Base-by-base conservation (phyloP, 2,113 vertebrate genomes). In the Salvator merianae region DNA sequence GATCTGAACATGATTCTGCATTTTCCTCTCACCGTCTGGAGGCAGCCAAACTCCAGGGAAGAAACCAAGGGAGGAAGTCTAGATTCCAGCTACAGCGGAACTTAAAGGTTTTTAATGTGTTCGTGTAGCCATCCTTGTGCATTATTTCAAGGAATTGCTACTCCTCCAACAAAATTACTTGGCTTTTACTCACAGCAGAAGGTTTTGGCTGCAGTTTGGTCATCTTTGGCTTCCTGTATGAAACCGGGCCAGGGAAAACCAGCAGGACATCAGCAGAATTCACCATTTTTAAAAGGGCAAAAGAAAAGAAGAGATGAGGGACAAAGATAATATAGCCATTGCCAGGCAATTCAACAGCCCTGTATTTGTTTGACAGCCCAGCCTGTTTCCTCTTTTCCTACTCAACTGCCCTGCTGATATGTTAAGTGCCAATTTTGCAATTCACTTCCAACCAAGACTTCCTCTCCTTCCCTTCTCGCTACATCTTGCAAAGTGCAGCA, bases 401-500 rank as follows among this genome's bases (percentile, higher is more conserved):
- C 78, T 36, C 65, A 53, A n/a, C 75, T 80, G 47, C 43, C 77
- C 14, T 62, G 82, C 63, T 66, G 9, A 34, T 1, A 0, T 7
- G n/a, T 24, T 73, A 88, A 90, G 62, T 24, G 83, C 50, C 43
- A 88, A 77, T 59, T 87, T 79, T 59, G 81, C n/a, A 47, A 6
- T 34, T 70, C 74, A 22, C 82, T 65, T 63, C 53, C 65, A 68
- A 82, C 79, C 83, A 89, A 87, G 40, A 14, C 20, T 83, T 12
- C 59, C 24, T 84, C 62, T 1, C 66, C 26, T 6, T 6, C 80
- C 14, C 34, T 1, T 13, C 66, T 26, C 32, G 8, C 14, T 7
- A 66, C 84, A 84, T 79, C 85, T 93, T 82, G 28, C 68, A 81
- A 85, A 36, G 36, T 69, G 13, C 77, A 85, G 34, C 65, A 88